A percentile compares a stretch with the other conserved stretches of the same genome.
Evolutionary conservation across 30 jellyfish, hydroid and myxozoan species (phyloP).

Genomic region (Clytia hemisphaerica): DNA sequence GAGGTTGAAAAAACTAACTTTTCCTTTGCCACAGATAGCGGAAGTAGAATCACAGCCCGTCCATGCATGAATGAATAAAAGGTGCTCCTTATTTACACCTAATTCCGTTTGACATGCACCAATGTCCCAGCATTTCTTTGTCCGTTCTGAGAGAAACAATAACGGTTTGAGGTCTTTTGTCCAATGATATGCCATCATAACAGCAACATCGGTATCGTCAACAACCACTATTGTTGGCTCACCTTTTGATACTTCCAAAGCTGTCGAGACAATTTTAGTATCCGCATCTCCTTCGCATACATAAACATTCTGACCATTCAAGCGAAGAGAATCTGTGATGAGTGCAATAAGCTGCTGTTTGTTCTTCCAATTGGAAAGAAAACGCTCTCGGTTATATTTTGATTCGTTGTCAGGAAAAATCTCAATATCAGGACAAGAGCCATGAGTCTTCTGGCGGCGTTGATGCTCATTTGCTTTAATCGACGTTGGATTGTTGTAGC

Average conservation of each 20-base stretch:
- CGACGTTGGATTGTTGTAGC: conserved; percentile 22
- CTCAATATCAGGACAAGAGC: conserved; percentile 41
- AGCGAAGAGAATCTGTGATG: conserved; percentile 11
- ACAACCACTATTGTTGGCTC: conserved; percentile 12
- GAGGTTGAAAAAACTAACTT: conserved; percentile 17
- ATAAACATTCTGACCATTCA: conserved; percentile 12
- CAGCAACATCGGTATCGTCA: conserved; percentile 30
- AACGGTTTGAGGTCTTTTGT: conserved; percentile 14
- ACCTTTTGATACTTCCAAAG: conserved; percentile 16
- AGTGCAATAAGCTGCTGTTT: conserved; percentile 21
- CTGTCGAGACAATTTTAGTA: conserved; percentile 32
- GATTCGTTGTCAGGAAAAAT: conserved; percentile 14
- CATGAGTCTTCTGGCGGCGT: conserved; percentile 23
- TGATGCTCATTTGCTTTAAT: conserved; percentile 30
- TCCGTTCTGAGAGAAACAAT: background rate
- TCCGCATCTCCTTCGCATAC: conserved; percentile 37
- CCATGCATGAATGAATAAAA: conserved; percentile 14
- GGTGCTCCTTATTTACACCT: conserved; percentile 27
- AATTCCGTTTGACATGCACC: conserved; percentile 24
- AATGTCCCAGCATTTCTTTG: conserved; percentile 15
- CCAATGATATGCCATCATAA: conserved; percentile 33
- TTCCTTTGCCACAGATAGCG: conserved; percentile 36
- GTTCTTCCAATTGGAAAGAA: conserved; percentile 25
- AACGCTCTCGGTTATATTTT: conserved; percentile 16
- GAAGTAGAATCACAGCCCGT: conserved; percentile 47